Conservation (phyloP, 2,888 invertebrate genomes). For the Eilema depressum region DNA sequence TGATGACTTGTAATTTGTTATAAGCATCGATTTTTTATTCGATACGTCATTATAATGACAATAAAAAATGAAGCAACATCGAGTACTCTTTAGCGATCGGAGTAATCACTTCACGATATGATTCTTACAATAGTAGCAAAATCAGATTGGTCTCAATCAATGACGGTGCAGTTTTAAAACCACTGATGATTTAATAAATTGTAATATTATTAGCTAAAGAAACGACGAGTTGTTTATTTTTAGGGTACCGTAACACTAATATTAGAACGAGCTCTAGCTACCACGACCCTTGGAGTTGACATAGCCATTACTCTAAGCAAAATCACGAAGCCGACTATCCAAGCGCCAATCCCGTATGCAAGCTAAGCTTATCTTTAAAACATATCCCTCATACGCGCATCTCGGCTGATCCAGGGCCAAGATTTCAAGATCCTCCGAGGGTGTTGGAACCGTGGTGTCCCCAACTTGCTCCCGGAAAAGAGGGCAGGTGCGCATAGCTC, state of each 20-base stretch:
- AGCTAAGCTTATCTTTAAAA: too few species aligned
- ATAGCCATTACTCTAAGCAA: too few species aligned
- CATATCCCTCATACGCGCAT: too few species aligned
- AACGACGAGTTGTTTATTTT: not conserved
- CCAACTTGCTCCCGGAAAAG: too few species aligned
- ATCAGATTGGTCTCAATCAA: not conserved
- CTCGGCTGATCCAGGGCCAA: too few species aligned
- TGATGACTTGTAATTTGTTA: not conserved
- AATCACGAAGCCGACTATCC: too few species aligned
- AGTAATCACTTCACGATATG: not conserved
- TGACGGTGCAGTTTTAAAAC: not conserved
- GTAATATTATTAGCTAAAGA: not conserved
- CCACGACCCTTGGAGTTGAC: too few species aligned
- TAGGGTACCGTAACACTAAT: not conserved
- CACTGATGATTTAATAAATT: not conserved
- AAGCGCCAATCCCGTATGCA: too few species aligned
- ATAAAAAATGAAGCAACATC: not conserved
- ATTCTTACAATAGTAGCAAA: not conserved
- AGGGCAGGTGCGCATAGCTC: too few species aligned
- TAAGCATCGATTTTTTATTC: not conserved
- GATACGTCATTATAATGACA: not conserved
- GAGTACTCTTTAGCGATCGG: not conserved
- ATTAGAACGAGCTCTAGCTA: too few species aligned
- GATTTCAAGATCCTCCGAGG: too few species aligned
- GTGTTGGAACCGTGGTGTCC: too few species aligned